Conservation (phyloP, 2,888 invertebrate species). For the Andrena chrysosceles region DNA sequence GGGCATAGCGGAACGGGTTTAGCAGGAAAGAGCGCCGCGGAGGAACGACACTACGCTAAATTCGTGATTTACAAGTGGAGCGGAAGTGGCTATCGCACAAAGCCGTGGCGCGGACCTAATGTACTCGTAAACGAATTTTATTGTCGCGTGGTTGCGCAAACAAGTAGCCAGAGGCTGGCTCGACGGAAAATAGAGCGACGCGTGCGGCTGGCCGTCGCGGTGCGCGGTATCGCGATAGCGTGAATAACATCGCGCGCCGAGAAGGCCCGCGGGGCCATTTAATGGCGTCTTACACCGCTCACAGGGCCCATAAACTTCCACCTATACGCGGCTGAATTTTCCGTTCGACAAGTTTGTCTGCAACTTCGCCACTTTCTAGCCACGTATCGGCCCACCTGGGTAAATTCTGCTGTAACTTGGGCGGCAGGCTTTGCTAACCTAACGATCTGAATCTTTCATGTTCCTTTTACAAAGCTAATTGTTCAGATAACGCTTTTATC, state of each 20-base stretch:
- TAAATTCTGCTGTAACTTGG: neutral
- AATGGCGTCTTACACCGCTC: neutral
- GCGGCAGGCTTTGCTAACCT: neutral
- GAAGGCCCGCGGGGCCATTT: neutral
- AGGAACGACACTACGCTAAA: slow-evolving; percentile 55
- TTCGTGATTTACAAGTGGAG: slow-evolving; percentile 73
- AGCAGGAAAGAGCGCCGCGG: neutral
- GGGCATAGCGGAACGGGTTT: neutral
- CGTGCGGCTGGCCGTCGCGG: neutral
- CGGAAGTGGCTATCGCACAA: slow-evolving; percentile 75
- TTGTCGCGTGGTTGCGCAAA: slow-evolving; percentile 73
- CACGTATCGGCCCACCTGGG: neutral
- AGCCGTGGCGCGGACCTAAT: slow-evolving; percentile 63
- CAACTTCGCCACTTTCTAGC: neutral
- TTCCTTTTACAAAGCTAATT: neutral
- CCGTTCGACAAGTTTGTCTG: neutral
- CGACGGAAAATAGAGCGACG: slow-evolving; percentile 57
- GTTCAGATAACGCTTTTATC: too few species aligned
- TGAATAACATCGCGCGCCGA: slow-evolving; percentile 23
- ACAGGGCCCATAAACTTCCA: neutral
- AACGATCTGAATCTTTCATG: neutral
- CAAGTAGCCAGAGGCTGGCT: slow-evolving; percentile 53
- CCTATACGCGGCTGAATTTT: neutral
- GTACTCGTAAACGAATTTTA: slow-evolving; percentile 76
- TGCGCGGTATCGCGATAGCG: slow-evolving; percentile 29